These are phyloP conservation scores for Sarcophaga rosellei DNA, from an alignment of 2,888 invertebrate genomes.

Conservation along the genomic window DNA sequence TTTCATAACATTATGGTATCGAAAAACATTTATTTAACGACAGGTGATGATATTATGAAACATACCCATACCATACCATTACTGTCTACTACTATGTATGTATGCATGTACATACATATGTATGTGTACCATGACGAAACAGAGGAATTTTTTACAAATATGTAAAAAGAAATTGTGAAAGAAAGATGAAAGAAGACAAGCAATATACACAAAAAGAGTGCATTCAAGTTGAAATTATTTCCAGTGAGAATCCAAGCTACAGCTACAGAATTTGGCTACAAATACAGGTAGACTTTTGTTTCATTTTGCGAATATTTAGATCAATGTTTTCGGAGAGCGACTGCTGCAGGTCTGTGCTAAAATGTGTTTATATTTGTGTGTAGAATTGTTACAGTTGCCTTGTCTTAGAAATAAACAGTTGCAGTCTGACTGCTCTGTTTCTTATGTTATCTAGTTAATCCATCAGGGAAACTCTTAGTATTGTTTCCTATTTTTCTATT, in stretches of 20 bases:
- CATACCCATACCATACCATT: not conserved
- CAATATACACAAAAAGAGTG: conserved; percentile 60
- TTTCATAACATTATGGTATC: conserved; percentile 56
- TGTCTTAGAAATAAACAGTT: conserved; percentile 13
- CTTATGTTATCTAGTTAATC: conserved; percentile 62
- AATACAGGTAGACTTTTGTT: conserved; percentile 50
- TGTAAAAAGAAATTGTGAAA: conserved; percentile 39
- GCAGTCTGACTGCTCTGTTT: conserved; percentile 18
- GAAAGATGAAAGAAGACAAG: conserved; percentile 32
- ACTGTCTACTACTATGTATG: not conserved
- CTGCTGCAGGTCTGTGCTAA: not conserved
- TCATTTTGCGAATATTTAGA: conserved; percentile 25
- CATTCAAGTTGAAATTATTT: conserved; percentile 55
- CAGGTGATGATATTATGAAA: conserved; percentile 67
- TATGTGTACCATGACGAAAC: conserved; percentile 21
- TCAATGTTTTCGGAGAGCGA: conserved; percentile 25
- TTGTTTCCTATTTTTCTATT: conserved; percentile 54
- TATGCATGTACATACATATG: not conserved
- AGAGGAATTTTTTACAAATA: conserved; percentile 34
- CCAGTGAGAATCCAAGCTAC: conserved; percentile 27
- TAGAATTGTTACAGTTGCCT: conserved; percentile 41
- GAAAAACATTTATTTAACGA: conserved; percentile 61
- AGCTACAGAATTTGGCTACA: conserved; percentile 3
- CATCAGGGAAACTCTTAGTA: conserved; percentile 54
- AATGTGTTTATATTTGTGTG: not conserved